Evolutionary conservation across 2,797 vertebrate species (phyloP), one percentile per base, ranked within the genome.

Genomic region (Halcyon badia): DNA sequence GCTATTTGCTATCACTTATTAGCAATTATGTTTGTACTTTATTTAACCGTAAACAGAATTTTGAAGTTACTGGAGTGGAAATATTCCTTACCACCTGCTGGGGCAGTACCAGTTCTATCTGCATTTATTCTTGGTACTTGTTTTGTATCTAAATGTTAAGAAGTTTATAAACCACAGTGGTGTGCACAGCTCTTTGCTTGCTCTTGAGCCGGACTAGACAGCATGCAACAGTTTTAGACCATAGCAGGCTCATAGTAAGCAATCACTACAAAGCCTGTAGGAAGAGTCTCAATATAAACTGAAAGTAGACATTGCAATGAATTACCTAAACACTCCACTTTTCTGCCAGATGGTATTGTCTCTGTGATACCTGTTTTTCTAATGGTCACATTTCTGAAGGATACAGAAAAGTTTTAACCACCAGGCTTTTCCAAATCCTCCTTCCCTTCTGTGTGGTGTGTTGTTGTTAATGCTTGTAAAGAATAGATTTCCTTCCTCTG

Each of bases 371-470:
- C 9, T 4, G 12, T 0, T 12, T n/a, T 87, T 64, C 65, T 10
- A 46, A 46, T 0, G 2, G 10, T 1, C 6, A 24, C 5, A 12
- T 60, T 93, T 87, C 33, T 61, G 49, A 88, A 83, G 52, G 70
- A 14, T 64, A n/a, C 12, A 6, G 18, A 4, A 5, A 73, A 56
- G 24, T 60, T 78, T 61, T 81, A 19, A 26, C 22, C 31, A 58
- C 8, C 12, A 65, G 30, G 2, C 3, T 54, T 33, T 83, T 48
- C 30, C 4, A 83, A 83, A 75, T n/a, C 2, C 6, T 54, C 28
- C 16, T 62, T 48, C 4, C 8, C 4, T 8, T 61, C 1, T 1
- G 17, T n/a, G 14, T 30, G 17, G 5, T n/a, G 17, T 42, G 16
- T 11, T 84, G 4, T 13, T 84, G 4, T 16, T 14, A 52, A 39